Evolutionary conservation across 2,113 vertebrate genomes (phyloP), one percentile per base, ranked within the genome.

Genomic region (Picathartes gymnocephalus): DNA sequence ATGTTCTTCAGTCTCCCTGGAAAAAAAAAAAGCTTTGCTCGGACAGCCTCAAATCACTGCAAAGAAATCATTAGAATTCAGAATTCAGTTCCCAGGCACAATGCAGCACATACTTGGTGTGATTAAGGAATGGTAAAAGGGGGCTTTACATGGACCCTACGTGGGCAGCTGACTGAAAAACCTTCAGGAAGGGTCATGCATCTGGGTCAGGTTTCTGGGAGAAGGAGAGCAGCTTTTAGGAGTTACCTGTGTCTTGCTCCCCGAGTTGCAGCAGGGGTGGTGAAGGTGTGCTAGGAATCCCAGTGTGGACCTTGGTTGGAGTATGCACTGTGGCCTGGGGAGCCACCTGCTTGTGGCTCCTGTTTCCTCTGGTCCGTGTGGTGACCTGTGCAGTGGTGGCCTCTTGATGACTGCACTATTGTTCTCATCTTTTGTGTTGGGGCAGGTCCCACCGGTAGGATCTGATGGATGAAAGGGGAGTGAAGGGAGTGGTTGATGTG

Each of bases 301-400:
- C 4, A 14, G 23, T 1, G 0, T 56, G 13, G 9, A 54, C 22
- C 58, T 72, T 18, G 15, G 40, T 50, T 33, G 24, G 10, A 57
- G 10, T 1, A 1, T 62, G n/a, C 54, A 28, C 10, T 1, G 3
- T 54, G 77, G 13, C 33, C 50, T 58, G 47, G 28, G n/a, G 27
- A 79, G 13, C 35, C 48, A n/a, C 25, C 17, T 40, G 16, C 51
- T 42, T 40, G 25, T n/a, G 33, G 10, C 33, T 87, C 18, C n/a
- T 18, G 9, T 48, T 45, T 61, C 42, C 45, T 69, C 78, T 73
- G 62, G 17, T 15, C 17, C 17, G 1, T 13, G 47, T 13, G 48
- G 44, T 28, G 42, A 25, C 76, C 35, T 79, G 35, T 56, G 61
- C 31, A 37, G 40, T 1, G 5, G 21, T 40, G 44, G 15, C n/a